These are phyloP conservation scores for Blomia tropicalis DNA, from an alignment of 2,888 invertebrate species.

Conservation along the genomic window DNA sequence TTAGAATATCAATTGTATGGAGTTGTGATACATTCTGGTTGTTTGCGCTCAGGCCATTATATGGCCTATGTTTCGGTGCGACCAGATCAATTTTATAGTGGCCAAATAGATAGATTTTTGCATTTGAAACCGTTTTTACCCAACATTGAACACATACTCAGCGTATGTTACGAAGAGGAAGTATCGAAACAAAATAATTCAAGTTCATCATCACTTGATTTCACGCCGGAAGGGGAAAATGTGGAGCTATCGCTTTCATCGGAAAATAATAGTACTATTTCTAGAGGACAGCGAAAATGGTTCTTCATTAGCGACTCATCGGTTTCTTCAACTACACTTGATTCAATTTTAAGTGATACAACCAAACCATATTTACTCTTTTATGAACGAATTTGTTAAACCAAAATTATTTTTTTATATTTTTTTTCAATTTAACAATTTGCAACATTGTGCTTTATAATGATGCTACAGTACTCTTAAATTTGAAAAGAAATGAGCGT, in stretches of 20 bases:
- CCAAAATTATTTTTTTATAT: constrained; percentile 44
- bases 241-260: not conserved
- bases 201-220: not conserved
- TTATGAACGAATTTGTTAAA: constrained; percentile 53
- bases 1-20: constrained; percentile 79
- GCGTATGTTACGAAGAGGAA: constrained; percentile 24
- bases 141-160: constrained; percentile 27
- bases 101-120: constrained; percentile 23
- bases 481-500: too few relatives aligned
- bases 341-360: constrained; percentile 49
- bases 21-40: constrained; percentile 84
- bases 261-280: not conserved
- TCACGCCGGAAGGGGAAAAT: not conserved
- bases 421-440: too few relatives aligned
- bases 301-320: constrained; percentile 81
- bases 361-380: constrained; percentile 89
- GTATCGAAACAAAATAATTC: not conserved
- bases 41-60: constrained; percentile 74
- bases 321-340: constrained; percentile 59
- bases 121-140: constrained; percentile 25
- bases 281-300: constrained; percentile 55
- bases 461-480: too few relatives aligned
- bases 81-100: constrained; percentile 12
- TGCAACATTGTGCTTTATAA: too few relatives aligned
- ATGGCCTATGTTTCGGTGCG: constrained; percentile 80